Percentiles rank a stretch among this genome's conserved stretches.
These are phyloP conservation scores for Centropus unirufus DNA, from an alignment of 2,113 vertebrate genomes.

Conservation along the genomic window DNA sequence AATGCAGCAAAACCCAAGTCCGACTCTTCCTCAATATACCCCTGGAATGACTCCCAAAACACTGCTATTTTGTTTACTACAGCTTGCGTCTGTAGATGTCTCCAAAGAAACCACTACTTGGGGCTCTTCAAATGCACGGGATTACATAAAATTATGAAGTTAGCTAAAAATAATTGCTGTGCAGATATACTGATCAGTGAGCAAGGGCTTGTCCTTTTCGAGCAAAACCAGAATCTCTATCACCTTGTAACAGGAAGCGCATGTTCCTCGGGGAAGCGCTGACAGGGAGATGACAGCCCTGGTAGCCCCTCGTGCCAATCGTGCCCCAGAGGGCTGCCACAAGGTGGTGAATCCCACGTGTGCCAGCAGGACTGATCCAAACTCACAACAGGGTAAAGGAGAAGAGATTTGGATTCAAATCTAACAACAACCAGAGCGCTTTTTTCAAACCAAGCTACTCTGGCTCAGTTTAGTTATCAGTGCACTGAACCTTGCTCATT, in stretches of 20 bases:
- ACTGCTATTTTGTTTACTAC: background rate
- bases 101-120: background rate
- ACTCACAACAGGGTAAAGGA: background rate
- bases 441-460: background rate
- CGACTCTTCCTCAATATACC: background rate
- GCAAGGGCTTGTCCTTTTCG: background rate
- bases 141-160: background rate
- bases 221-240: background rate
- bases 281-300: background rate
- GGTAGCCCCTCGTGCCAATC: background rate
- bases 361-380: background rate
- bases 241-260: background rate
- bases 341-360: background rate
- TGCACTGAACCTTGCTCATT: background rate
- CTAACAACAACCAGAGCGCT: background rate
- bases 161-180: background rate
- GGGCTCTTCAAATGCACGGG: background rate
- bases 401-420: background rate
- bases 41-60: background rate
- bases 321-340: background rate
- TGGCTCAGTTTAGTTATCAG: background rate
- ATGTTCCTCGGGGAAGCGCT: accelerated
- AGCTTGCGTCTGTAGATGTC: background rate
- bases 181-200: background rate
- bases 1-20: background rate